Evolutionary conservation across 2,113 vertebrate genomes (phyloP).

Genomic region (Sprattus sprattus): DNA sequence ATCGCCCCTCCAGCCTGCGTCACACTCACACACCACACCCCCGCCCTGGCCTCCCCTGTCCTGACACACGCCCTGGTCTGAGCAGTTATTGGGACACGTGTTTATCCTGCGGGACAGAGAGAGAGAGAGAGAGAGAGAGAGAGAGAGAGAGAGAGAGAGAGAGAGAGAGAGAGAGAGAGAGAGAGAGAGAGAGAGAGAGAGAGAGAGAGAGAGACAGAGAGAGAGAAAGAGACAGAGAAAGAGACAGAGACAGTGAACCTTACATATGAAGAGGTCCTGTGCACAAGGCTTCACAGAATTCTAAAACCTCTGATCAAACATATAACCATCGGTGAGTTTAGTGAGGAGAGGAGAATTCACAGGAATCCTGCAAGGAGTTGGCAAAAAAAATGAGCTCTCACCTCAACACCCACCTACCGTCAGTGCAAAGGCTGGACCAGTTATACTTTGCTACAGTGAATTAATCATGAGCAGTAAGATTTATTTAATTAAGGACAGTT

Average conservation of each 20-base stretch:
- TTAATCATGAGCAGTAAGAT: no score
- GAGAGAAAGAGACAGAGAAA: no score
- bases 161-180: not conserved
- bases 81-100: constrained; percentile 92
- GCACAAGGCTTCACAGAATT: not conserved
- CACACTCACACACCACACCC: constrained; percentile 79
- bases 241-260: not conserved
- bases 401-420: no score
- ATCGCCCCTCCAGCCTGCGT: constrained; percentile 84
- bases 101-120: constrained; percentile 74
- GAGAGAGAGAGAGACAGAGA: not conserved
- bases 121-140: no score
- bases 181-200: not conserved
- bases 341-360: no score
- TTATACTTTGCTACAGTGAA: no score
- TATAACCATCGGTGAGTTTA: no score
- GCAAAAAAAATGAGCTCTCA: no score
- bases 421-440: no score
- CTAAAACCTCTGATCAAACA: no score
- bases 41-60: constrained; percentile 57
- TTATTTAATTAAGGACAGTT: no score
- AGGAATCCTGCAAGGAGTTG: no score
- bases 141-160: not conserved
- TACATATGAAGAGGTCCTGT: not conserved
- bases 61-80: constrained; percentile 81